Evolutionary conservation across 2,797 vertebrate species (phyloP), one percentile per base, ranked within the genome.

Genomic region (Catamblyrhynchus diadema): DNA sequence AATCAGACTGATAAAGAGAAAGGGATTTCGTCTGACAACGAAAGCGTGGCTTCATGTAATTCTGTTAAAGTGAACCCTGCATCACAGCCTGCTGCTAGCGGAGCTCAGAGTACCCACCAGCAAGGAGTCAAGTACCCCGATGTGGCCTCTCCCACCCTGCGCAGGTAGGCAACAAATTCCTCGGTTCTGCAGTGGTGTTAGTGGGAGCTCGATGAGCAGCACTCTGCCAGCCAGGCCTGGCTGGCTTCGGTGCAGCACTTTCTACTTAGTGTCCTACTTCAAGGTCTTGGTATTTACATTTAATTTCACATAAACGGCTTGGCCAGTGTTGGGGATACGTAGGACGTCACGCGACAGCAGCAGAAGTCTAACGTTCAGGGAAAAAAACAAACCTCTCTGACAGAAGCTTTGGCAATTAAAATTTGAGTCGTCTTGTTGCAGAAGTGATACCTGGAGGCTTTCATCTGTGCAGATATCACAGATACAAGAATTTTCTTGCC

Each of bases 1-100:
- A 99, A 99, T 98, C 99, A 99, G 98, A 99, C 99, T 3, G 99
- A 99, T 94, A 99, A 99, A 74, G 99, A 99, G 97, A 99, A 99
- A 98, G 99, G 99, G 33, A 99, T 99, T 88, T 98, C 98, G 3
- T 98, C 98, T 0, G 99, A 99, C 91, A 97, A 97, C 0, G 99
- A 99, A 96, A 98, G 97, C 20, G 98, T 99, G 87, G 96, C 98
- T 93, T 98, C 98, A 93, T 98, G 98, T 94, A 98, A 98, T 97
- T 98, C 98, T 5, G 97, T 98, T 91, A 99, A 99, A 97, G 94
- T 98, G 74, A 98, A 98, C 89, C 98, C 97, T 1, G 97, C 94
- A 9, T 94, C 98, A 71, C 99, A 98, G 91, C 82, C 98, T 6
- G 97, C 97, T 61, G 98, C 98, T 84, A 97, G 97, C 11, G 97